Evolutionary conservation across 2,113 vertebrate species (phyloP).

Genomic region (Calonectris borealis): DNA sequence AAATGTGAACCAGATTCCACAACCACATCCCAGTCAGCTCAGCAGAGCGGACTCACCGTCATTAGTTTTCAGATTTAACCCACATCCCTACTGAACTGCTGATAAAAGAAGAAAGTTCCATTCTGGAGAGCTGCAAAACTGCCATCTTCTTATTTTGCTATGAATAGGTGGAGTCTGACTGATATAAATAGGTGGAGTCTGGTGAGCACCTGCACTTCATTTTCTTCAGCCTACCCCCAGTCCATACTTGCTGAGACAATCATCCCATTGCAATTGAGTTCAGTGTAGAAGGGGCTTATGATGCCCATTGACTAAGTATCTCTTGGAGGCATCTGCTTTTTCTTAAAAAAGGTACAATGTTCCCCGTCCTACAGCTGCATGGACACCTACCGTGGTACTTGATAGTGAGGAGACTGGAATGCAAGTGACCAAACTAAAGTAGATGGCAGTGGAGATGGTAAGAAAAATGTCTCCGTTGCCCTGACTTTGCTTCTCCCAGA

Average conservation of each 20-base stretch:
- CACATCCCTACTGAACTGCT: not conserved
- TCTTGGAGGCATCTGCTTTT: not conserved
- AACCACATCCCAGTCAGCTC: not conserved
- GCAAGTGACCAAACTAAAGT: not conserved
- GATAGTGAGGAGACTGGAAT: not conserved
- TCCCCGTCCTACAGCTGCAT: not conserved
- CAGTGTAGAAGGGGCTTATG: not conserved
- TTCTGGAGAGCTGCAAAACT: not conserved
- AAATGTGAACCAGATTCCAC: not conserved
- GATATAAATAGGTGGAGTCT: not conserved
- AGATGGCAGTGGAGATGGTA: not conserved
- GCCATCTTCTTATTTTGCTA: not conserved
- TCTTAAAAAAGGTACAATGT: not conserved
- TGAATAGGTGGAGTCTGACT: not conserved
- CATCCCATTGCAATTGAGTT: not conserved
- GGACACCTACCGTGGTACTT: not conserved
- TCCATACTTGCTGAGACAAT: not conserved
- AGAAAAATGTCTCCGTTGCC: not conserved
- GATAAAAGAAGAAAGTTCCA: not conserved
- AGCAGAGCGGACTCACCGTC: not conserved
- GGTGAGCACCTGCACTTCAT: not conserved
- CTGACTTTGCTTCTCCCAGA: not conserved
- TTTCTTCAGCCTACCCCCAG: not conserved
- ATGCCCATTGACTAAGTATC: not conserved
- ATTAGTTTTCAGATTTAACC: not conserved